Evolutionary conservation across 2,113 vertebrate genomes (phyloP).

Genomic region (Mandrillus leucophaeus): DNA sequence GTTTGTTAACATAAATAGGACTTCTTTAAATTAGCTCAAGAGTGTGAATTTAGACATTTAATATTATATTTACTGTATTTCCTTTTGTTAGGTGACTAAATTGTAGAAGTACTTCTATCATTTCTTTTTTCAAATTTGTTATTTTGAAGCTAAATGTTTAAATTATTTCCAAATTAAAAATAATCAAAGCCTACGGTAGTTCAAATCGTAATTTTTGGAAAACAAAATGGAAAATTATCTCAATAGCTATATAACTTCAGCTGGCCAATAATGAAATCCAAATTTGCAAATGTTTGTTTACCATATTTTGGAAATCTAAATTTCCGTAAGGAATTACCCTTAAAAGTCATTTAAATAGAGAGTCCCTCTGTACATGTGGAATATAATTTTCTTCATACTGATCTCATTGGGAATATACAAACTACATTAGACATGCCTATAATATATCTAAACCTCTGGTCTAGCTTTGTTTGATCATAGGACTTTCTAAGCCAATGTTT

Average conservation of each 20-base stretch:
- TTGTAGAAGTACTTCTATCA: slow-evolving; percentile 5
- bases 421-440: not conserved
- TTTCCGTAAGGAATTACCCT: not conserved
- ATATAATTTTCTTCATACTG: not conserved
- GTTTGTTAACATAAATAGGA: not conserved
- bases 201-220: not conserved
- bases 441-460: not conserved
- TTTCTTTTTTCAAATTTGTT: not conserved
- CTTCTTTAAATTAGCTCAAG: not conserved
- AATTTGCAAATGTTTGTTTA: not conserved
- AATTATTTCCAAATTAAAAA: not conserved
- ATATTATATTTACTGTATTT: not conserved
- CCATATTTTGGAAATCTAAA: not conserved
- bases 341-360: not conserved
- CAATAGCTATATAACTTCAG: not conserved
- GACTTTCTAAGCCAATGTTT: not conserved
- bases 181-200: not conserved
- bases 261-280: not conserved
- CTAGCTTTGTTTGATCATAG: not conserved
- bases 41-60: not conserved
- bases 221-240: not conserved
- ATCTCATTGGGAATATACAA: not conserved
- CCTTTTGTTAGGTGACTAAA: not conserved
- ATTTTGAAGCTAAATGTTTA: not conserved
- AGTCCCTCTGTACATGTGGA: not conserved